These are phyloP conservation scores for Caenorhabditis doughertyi DNA, from an alignment of 2,888 invertebrate species.

Conservation along the genomic window DNA sequence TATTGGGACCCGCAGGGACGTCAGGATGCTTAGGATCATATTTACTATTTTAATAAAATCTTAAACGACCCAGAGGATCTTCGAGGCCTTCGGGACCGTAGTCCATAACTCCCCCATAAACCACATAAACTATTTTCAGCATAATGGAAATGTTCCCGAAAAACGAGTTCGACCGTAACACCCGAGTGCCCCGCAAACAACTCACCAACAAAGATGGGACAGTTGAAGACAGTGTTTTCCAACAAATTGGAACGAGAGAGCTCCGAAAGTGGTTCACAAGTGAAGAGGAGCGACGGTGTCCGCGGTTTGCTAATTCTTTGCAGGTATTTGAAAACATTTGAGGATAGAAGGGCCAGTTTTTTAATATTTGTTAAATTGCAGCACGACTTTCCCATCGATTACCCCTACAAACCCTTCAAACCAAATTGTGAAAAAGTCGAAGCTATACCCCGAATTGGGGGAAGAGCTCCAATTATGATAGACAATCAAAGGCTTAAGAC, in stretches of 20 bases:
- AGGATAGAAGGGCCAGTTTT: neutral
- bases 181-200: conserved; percentile 14
- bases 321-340: neutral
- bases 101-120: no score
- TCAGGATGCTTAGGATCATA: no score
- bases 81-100: no score
- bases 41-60: no score
- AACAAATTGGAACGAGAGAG: neutral
- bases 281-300: neutral
- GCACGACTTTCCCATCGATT: conserved; percentile 1
- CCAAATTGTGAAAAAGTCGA: neutral
- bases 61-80: no score
- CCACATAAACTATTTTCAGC: conserved; percentile 10
- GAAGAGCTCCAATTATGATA: neutral
- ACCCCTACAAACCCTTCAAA: neutral
- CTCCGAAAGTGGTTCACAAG: neutral
- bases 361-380: conserved; percentile 9
- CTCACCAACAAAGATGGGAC: neutral
- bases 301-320: neutral
- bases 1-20: no score
- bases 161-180: conserved; percentile 18
- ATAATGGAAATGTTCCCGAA: conserved; percentile 49
- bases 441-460: neutral
- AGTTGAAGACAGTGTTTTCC: conserved; percentile 10
- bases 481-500: no score